Percentiles rank a stretch among this genome's conserved stretches.
These are phyloP conservation scores for Pemphigus obesinymphae DNA, from an alignment of 1,140 invertebrate genomes.

Conservation along the genomic window DNA sequence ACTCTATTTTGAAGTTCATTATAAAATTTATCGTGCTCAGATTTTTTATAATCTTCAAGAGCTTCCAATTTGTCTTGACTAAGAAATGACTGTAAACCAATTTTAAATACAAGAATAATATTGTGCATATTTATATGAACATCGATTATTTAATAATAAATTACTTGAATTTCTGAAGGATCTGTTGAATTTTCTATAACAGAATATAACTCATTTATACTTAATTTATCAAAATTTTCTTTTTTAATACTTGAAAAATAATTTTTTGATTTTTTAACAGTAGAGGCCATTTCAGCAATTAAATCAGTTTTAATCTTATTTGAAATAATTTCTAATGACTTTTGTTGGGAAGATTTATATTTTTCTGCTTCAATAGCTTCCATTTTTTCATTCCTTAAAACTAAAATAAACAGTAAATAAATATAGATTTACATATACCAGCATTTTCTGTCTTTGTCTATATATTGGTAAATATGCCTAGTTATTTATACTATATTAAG, in stretches of 20 bases:
- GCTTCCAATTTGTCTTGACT: slow-evolving; percentile 25
- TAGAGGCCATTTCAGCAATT: background rate
- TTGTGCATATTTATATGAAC: background rate
- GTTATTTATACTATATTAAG: too few relatives aligned
- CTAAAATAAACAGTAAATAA: slow-evolving; percentile 17
- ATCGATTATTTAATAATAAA: background rate
- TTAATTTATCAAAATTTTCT: slow-evolving; percentile 15
- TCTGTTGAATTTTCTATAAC: slow-evolving; percentile 15
- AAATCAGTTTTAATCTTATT: slow-evolving; percentile 8
- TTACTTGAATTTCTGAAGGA: slow-evolving; percentile 32
- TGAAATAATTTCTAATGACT: slow-evolving; percentile 32
- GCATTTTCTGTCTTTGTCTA: too few relatives aligned
- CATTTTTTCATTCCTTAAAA: slow-evolving; percentile 33
- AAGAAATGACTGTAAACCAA: background rate
- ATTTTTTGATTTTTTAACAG: background rate
- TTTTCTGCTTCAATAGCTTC: slow-evolving; percentile 29
- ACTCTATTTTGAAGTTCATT: slow-evolving; percentile 15
- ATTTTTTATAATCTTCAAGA: slow-evolving; percentile 13
- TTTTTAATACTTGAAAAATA: background rate
- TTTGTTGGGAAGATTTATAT: slow-evolving; percentile 11
- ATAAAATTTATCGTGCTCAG: slow-evolving; percentile 12
- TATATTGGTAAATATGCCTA: too few relatives aligned
- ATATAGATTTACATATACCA: background rate
- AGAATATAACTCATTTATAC: slow-evolving; percentile 11
- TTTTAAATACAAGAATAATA: background rate